phyloP scores from a whole-genome alignment of 1,140 invertebrate genomes.

The Neodiprion pinetum region DNA sequence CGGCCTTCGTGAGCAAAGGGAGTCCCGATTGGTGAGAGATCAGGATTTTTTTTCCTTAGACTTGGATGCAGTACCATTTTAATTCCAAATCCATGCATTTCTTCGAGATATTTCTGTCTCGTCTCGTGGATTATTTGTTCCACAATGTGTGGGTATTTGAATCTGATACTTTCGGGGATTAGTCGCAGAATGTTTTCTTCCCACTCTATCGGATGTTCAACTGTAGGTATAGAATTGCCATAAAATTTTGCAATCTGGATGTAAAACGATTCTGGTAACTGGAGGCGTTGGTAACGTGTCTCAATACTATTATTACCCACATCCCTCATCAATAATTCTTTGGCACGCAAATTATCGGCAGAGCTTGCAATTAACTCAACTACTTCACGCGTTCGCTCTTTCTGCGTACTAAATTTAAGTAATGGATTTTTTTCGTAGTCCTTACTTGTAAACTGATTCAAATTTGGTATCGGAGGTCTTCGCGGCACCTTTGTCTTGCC shows the following conservation, averaged over 20 bases:
- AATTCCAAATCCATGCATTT: conserved; percentile 41
- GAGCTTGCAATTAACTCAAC: neutral
- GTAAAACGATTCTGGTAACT: conserved; percentile 29
- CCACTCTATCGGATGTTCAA: conserved; percentile 38
- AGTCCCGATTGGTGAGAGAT: neutral
- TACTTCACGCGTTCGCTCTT: conserved; percentile 5
- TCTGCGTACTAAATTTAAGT: conserved; percentile 26
- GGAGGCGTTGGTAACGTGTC: neutral
- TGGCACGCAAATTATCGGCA: neutral
- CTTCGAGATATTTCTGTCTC: conserved; percentile 41
- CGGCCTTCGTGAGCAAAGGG: conserved; percentile 9
- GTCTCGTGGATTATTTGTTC: conserved; percentile 41
- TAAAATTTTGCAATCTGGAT: conserved; percentile 33
- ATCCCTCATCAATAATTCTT: neutral
- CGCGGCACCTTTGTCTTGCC: conserved; percentile 29
- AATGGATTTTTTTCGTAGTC: conserved; percentile 21
- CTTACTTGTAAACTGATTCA: conserved; percentile 16
- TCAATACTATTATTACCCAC: neutral
- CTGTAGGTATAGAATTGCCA: conserved; percentile 33
- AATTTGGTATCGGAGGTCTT: conserved; percentile 20
- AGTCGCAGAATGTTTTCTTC: conserved; percentile 44
- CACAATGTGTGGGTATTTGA: conserved; percentile 35
- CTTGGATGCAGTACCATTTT: neutral
- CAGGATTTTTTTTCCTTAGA: neutral
- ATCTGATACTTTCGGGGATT: conserved; percentile 34